Percentiles rank a stretch among this genome's conserved stretches.
These are phyloP conservation scores for Crotalus horridus DNA, from an alignment of 2,113 vertebrate genomes.

Conservation along the genomic window DNA sequence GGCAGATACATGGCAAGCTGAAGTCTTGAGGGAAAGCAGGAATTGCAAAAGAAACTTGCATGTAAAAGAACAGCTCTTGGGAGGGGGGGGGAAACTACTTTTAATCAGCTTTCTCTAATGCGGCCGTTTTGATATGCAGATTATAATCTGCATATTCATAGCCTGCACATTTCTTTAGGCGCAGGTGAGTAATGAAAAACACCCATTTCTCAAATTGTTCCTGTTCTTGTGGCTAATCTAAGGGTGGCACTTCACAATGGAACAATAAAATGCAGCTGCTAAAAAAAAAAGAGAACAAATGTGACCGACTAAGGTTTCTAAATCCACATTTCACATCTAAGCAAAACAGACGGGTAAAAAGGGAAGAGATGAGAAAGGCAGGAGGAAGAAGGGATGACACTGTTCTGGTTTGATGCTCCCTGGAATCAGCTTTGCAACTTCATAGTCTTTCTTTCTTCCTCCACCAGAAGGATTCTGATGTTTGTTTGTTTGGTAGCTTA, in stretches of 20 bases:
- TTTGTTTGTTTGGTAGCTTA: neutral
- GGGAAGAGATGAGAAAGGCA: neutral
- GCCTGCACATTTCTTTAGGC: neutral
- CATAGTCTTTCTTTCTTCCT: neutral
- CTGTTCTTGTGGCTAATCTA: neutral
- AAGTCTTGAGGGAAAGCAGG: neutral
- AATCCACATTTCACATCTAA: neutral
- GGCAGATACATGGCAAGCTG: accelerated
- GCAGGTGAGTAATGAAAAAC: neutral
- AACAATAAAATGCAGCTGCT: neutral
- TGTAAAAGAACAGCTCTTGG: neutral
- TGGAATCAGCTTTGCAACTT: neutral
- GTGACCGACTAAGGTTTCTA: neutral
- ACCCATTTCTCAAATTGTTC: neutral
- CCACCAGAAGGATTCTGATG: neutral
- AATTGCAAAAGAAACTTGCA: neutral
- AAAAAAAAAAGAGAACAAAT: neutral
- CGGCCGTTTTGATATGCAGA: neutral
- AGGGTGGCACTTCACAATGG: neutral
- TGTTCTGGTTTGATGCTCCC: neutral
- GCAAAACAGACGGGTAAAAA: neutral
- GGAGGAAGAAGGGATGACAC: neutral
- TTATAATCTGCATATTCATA: neutral
- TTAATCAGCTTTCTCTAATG: neutral
- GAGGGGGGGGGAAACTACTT: too few relatives aligned